Percentiles rank a stretch among this genome's conserved stretches.
These are phyloP conservation scores for Marasmarcha lunaedactyla DNA, from an alignment of 2,888 invertebrate species.

Conservation along the genomic window DNA sequence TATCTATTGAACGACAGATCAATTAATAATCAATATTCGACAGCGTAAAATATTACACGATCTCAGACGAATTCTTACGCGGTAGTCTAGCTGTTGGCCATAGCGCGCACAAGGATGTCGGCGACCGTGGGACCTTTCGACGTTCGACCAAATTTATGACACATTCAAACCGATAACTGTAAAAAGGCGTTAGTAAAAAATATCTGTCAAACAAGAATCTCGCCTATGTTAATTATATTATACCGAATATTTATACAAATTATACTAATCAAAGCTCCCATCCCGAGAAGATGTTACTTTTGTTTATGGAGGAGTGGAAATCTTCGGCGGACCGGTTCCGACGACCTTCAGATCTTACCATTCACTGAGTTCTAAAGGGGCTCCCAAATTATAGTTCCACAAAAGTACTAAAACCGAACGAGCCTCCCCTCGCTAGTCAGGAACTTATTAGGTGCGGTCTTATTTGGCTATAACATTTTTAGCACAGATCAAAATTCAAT, in stretches of 20 bases:
- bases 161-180: slow-evolving; percentile 55
- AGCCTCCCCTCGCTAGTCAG: too few relatives aligned
- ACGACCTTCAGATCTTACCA: background rate
- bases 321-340: slow-evolving; percentile 44
- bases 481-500: too few relatives aligned
- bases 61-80: slow-evolving; percentile 45
- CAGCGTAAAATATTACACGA: slow-evolving; percentile 60
- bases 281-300: slow-evolving; percentile 33
- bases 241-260: slow-evolving; percentile 37
- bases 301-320: slow-evolving; percentile 33
- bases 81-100: slow-evolving; percentile 23
- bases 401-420: too few relatives aligned
- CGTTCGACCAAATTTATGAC: slow-evolving; percentile 33
- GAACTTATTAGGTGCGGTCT: too few relatives aligned
- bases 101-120: background rate
- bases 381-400: too few relatives aligned
- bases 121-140: background rate
- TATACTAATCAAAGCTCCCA: slow-evolving; percentile 45
- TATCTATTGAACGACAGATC: slow-evolving; percentile 50
- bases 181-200: slow-evolving; percentile 54
- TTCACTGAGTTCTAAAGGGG: too few relatives aligned
- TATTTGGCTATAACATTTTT: too few relatives aligned
- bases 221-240: slow-evolving; percentile 58
- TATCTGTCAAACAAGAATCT: slow-evolving; percentile 59
- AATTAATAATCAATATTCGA: slow-evolving; percentile 60